Percentiles rank a stretch among this genome's conserved stretches.
phyloP scores from a whole-genome alignment of 2,113 vertebrate species.

The Lepus americanus region DNA sequence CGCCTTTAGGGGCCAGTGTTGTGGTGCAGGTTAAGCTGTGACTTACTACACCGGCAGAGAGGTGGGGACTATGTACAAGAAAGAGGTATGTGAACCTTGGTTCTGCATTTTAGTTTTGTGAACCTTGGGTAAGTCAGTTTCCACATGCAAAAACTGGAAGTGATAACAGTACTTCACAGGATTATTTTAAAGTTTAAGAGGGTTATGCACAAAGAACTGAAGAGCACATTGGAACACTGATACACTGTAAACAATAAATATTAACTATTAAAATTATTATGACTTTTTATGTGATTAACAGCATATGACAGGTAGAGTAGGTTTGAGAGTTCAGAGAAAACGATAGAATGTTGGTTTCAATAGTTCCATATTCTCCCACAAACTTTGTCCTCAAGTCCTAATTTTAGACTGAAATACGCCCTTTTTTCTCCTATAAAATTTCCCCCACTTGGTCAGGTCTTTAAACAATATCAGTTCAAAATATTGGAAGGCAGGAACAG shows the following conservation, averaged over 20 bases:
- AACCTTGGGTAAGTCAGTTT: background rate
- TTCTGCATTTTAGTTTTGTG: conserved; percentile 38
- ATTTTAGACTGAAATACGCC: conserved; percentile 12
- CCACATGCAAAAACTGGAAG: conserved; percentile 22
- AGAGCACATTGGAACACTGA: background rate
- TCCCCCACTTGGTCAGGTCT: background rate
- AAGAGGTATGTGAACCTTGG: background rate
- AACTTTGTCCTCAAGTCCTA: background rate
- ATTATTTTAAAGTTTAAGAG: background rate
- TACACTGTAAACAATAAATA: conserved; percentile 28
- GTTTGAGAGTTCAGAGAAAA: conserved; percentile 34
- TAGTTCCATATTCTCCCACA: background rate
- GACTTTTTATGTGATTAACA: conserved; percentile 4
- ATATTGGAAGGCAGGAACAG: conserved; percentile 61
- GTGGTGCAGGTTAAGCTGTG: too few relatives aligned
- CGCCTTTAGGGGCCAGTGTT: background rate
- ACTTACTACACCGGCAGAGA: background rate
- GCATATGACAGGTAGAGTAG: conserved; percentile 1
- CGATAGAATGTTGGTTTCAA: background rate
- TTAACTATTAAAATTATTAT: conserved; percentile 49
- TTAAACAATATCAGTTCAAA: conserved; percentile 56
- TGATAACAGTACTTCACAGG: background rate
- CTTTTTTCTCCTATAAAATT: background rate
- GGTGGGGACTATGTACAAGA: background rate
- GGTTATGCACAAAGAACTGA: conserved; percentile 11